Evolutionary conservation across 2,113 vertebrate species (phyloP).

Genomic region (Azemiops feae): DNA sequence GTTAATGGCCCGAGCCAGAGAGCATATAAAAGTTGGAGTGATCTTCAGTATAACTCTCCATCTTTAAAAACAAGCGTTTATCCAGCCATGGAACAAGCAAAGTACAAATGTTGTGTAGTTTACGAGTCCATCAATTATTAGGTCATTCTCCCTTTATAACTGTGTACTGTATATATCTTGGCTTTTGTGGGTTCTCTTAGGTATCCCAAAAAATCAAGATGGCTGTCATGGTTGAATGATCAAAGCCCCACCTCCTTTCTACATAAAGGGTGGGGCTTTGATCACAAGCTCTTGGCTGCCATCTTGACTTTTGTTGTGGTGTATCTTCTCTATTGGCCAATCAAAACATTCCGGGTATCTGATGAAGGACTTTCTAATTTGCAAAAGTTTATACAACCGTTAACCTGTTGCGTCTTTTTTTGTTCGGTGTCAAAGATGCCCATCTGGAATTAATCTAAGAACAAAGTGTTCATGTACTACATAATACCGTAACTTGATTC

Average conservation of each 20-base stretch:
- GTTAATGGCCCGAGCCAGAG: not conserved
- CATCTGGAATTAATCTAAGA: not conserved
- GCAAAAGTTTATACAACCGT: not conserved
- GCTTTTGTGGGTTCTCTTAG: not conserved
- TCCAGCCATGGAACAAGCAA: constrained; percentile 34
- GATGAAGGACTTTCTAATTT: not conserved
- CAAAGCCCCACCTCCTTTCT: not conserved
- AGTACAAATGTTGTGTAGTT: constrained; percentile 28
- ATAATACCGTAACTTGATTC: not conserved
- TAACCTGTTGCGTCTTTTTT: not conserved
- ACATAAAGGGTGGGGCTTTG: not conserved
- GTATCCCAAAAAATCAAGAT: not conserved
- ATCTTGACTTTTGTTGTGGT: not conserved
- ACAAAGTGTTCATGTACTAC: not conserved
- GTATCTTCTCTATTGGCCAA: not conserved
- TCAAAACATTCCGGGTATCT: not conserved
- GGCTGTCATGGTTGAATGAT: not conserved
- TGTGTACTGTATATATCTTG: not conserved
- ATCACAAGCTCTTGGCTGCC: not conserved
- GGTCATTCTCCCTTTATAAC: not conserved
- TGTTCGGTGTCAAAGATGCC: not conserved
- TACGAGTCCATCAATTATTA: not conserved
- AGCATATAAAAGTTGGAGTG: not conserved
- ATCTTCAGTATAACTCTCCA: not conserved
- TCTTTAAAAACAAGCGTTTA: constrained; percentile 11